Base-by-base conservation (phyloP, 2,113 vertebrate species). In the Chinchilla lanigera region DNA sequence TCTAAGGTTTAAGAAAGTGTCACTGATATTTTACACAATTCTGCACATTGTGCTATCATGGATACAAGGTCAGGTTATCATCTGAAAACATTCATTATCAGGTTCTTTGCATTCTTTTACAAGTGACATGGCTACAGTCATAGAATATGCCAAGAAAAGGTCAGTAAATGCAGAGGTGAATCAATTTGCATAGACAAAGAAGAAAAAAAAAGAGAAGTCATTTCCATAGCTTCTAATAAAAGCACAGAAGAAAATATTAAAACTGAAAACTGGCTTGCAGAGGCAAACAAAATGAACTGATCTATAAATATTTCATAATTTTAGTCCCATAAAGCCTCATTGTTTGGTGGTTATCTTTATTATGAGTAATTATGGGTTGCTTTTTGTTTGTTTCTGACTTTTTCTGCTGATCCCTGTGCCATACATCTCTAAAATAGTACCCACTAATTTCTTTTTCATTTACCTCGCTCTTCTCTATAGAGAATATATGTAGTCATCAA, bases 281-380 rank as follows among this genome's bases (percentile, higher is more conserved):
- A 24, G 20, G 73, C 87, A 95, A 93, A 96, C 92, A 87, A 92
- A 97, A 96, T 58, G 30, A 97, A 92, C 93, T 28, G 89, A 52
- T 96, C 98, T 98, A 98, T 98, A 98, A 98, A 98, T 97, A 98
- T 90, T 96, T 96, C 91, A 90, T 96, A 54, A 94, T 96, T 89
- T 93, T 78, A 97, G 94, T 56, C 85, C 93, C 90, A 52, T 89
- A 82, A 71, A 86, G 33, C 41, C 85, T 94, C 89, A 86, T 93
- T 97, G 94, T 97, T 93, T 78, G 50, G 82, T 95, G 95, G 95
- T 97, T 89, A 93, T 97, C 94, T 95, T 88, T 97, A 94, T 91
- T 73, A 90, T 97, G 97, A 96, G 81, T 97, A 97, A 97, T 97
- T 87, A 88, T 20, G 81, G 96, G 97, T 93, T 96, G 90, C 90